These are phyloP conservation scores for Silurus asotus DNA, from an alignment of 2,113 vertebrate genomes.

Conservation along the genomic window DNA sequence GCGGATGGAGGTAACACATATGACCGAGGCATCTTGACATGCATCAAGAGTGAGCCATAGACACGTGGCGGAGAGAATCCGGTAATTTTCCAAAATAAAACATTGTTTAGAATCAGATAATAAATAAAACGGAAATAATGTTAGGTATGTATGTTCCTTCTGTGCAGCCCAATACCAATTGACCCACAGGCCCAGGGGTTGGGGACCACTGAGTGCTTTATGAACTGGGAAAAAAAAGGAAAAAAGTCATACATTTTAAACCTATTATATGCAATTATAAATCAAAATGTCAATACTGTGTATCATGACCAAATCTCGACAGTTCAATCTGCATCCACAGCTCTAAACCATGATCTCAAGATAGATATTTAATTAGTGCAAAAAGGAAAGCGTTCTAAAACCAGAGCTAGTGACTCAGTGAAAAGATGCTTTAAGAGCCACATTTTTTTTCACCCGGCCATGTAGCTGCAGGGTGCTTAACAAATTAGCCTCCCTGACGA, in stretches of 20 bases:
- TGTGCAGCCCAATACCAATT: no score
- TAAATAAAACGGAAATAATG: no score
- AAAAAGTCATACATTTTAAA: background rate
- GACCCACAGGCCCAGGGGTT: no score
- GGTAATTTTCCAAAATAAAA: no score
- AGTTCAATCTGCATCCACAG: background rate
- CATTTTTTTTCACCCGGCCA: background rate
- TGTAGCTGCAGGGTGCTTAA: slow-evolving; percentile 31
- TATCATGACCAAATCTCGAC: background rate
- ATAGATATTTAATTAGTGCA: slow-evolving; percentile 42
- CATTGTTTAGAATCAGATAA: no score
- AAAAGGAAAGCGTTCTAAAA: slow-evolving; percentile 34
- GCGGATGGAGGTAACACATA: no score
- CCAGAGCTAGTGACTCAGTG: slow-evolving; percentile 44
- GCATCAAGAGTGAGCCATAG: no score
- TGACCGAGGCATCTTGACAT: no score
- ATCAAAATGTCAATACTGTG: background rate
- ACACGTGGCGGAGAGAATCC: no score
- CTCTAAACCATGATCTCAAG: slow-evolving; percentile 46
- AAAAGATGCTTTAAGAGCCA: slow-evolving; percentile 28
- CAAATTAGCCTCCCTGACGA: slow-evolving; percentile 32
- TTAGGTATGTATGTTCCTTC: no score
- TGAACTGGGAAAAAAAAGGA: background rate
- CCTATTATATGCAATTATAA: background rate
- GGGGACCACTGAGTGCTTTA: no score